phyloP scores from a whole-genome alignment of 2,888 invertebrate genomes.

The Erannis defoliaria region DNA sequence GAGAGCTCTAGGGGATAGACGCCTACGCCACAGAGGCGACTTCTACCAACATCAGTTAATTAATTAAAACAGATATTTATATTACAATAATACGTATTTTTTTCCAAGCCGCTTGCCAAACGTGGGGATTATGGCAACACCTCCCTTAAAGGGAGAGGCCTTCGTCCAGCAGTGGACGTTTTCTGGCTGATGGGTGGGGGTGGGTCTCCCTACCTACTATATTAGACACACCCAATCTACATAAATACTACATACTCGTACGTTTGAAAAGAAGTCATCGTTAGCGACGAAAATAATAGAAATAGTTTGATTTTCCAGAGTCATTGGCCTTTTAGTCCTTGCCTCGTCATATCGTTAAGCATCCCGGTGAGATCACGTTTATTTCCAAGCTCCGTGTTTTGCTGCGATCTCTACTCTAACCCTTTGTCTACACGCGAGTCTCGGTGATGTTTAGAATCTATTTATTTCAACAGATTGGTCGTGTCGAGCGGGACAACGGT shows the following conservation, averaged over 20 bases:
- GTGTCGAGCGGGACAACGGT: conserved; percentile 60
- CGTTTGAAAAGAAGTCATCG: conserved; percentile 16
- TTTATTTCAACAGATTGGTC: conserved; percentile 67
- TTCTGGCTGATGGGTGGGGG: no score
- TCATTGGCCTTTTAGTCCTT: conserved; percentile 68
- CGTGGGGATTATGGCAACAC: no score
- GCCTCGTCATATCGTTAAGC: conserved; percentile 65
- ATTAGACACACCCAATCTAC: no score
- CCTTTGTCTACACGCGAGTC: conserved; percentile 65
- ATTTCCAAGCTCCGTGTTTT: conserved; percentile 62
- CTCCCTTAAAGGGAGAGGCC: no score
- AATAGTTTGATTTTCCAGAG: conserved; percentile 63
- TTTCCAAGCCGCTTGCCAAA: no score
- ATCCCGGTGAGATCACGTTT: conserved; percentile 78
- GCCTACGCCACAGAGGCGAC: no score
- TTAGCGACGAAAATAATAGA: conserved; percentile 34
- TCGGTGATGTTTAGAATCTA: conserved; percentile 65
- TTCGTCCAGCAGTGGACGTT: no score
- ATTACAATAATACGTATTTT: no score
- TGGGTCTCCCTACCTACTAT: no score
- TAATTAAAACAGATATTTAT: no score
- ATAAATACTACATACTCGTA: background rate
- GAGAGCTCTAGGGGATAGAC: no score
- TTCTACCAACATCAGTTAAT: no score
- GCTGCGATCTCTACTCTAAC: conserved; percentile 52